Conservation (phyloP, 2,888 invertebrate species). For the Sceliomorpha sp. region DNA sequence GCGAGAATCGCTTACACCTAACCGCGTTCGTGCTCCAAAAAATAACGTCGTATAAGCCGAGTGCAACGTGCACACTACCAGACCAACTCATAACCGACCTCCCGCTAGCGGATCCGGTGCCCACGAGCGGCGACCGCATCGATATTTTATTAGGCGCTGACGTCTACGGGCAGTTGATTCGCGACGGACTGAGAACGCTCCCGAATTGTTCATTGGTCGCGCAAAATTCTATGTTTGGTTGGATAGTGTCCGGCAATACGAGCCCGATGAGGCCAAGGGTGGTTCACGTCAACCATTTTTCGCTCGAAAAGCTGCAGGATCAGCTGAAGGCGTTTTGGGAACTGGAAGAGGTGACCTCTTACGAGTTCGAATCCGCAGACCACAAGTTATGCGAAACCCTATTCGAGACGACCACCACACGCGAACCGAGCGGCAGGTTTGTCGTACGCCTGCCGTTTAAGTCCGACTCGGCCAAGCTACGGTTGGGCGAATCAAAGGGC, state of each 20-base stretch:
- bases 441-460: no score
- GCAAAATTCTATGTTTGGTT: neutral
- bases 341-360: neutral
- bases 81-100: neutral
- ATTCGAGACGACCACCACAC: no score
- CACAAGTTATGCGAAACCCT: neutral
- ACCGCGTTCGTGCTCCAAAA: no score
- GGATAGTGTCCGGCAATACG: neutral
- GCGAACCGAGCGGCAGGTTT: no score
- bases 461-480: no score
- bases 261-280: neutral
- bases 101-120: slow-evolving; percentile 6
- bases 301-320: neutral
- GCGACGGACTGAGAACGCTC: no score
- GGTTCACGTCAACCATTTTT: neutral
- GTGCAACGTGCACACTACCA: neutral
- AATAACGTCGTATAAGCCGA: no score
- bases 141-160: slow-evolving; percentile 17
- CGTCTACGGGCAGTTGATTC: neutral
- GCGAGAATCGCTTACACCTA: no score
- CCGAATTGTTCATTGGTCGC: no score
- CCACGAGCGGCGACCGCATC: neutral
- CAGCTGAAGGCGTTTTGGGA: slow-evolving; percentile 11
- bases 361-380: neutral
- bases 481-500: no score